phyloP scores from a whole-genome alignment of 2,797 vertebrate genomes.

The Alectoris magna region DNA sequence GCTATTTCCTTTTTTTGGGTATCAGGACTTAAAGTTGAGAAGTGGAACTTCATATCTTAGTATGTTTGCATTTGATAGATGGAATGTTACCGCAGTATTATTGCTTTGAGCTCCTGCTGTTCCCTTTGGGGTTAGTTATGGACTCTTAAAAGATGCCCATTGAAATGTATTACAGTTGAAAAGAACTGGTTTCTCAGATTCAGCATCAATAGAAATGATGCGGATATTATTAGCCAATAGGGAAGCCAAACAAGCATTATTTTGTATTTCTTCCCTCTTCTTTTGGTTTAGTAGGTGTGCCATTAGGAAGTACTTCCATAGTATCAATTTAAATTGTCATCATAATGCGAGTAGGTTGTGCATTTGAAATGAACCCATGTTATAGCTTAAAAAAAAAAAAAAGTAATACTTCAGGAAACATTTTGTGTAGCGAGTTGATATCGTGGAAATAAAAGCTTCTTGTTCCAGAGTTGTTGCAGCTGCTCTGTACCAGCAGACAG shows the following conservation, averaged over 20 bases:
- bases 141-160: not conserved
- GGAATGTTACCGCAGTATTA: not conserved
- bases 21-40: not conserved
- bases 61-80: not conserved
- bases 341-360: not conserved
- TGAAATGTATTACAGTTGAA: not conserved
- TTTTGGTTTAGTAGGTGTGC: not conserved
- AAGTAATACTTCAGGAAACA: not conserved
- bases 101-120: not conserved
- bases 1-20: not conserved
- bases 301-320: not conserved
- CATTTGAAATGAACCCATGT: not conserved
- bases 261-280: not conserved
- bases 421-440: not conserved
- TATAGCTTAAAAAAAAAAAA: not conserved
- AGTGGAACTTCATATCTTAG: not conserved
- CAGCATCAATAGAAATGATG: not conserved
- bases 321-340: not conserved
- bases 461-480: not conserved
- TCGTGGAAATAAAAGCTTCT: not conserved
- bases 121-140: not conserved
- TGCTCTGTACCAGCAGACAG: not conserved
- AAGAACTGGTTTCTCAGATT: not conserved
- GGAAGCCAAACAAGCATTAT: too few species aligned
- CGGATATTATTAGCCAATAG: not conserved